These are phyloP conservation scores for Apteryx mantelli DNA, from an alignment of 2,113 vertebrate genomes.

Conservation along the genomic window DNA sequence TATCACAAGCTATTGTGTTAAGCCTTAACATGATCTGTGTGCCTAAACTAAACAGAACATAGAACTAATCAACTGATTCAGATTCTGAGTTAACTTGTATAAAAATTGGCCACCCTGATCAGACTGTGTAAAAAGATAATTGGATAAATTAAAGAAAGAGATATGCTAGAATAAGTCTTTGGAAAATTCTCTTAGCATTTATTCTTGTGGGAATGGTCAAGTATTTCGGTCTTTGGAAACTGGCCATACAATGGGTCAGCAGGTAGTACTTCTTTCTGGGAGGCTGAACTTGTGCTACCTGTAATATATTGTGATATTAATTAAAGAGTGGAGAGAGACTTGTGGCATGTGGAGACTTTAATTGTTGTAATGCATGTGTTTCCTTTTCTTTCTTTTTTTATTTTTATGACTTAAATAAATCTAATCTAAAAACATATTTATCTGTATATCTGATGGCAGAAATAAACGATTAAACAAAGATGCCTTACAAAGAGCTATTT, in stretches of 20 bases:
- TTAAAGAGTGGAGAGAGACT: background rate
- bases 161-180: background rate
- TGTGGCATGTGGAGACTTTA: background rate
- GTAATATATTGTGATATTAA: rapidly evolving
- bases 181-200: background rate
- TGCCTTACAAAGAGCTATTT: no score
- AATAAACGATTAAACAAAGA: no score
- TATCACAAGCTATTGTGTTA: background rate
- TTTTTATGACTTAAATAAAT: no score
- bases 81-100: background rate
- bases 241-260: background rate
- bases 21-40: background rate
- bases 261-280: background rate
- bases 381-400: no score
- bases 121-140: background rate
- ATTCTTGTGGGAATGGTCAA: background rate
- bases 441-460: no score
- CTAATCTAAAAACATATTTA: no score
- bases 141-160: background rate
- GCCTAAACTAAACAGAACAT: background rate
- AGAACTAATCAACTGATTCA: background rate
- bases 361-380: no score
- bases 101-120: background rate
- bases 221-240: background rate
- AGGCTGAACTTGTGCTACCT: background rate